A percentile compares a stretch with the other conserved stretches of the same genome.
Evolutionary conservation across 2,113 vertebrate genomes (phyloP).

Genomic region (Phylloscopus trochiloides): DNA sequence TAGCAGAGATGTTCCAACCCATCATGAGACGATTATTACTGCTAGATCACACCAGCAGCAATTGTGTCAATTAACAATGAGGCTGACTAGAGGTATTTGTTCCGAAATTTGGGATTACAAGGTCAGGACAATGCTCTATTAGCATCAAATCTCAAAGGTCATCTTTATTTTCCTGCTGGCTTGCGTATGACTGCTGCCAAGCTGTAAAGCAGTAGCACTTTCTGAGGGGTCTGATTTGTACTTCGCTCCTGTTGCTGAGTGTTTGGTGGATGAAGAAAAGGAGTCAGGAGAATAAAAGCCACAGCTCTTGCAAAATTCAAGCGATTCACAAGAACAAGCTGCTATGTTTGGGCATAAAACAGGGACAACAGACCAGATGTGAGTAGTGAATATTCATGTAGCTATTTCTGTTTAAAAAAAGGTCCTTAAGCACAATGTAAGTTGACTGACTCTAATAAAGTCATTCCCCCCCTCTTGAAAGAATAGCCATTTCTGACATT

Average conservation of each 20-base stretch:
- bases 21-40: neutral
- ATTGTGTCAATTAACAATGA: neutral
- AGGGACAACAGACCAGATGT: neutral
- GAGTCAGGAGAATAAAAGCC: neutral
- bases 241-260: neutral
- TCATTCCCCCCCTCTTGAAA: no score
- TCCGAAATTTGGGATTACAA: constrained; percentile 12
- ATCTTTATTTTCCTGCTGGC: neutral
- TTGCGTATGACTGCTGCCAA: neutral
- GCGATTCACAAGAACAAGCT: neutral
- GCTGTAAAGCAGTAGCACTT: neutral
- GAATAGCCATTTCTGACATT: neutral
- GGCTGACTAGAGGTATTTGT: constrained; percentile 8
- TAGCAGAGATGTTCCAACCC: neutral
- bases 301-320: neutral
- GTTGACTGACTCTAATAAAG: neutral
- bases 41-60: neutral
- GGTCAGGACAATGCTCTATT: constrained; percentile 7
- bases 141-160: neutral
- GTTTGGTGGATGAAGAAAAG: neutral
- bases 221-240: neutral
- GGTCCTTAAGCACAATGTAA: neutral
- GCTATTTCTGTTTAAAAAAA: neutral
- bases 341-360: neutral
- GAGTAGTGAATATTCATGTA: neutral